These are phyloP conservation scores for Solenopsis invicta DNA, from an alignment of 1,140 invertebrate genomes.

Conservation along the genomic window DNA sequence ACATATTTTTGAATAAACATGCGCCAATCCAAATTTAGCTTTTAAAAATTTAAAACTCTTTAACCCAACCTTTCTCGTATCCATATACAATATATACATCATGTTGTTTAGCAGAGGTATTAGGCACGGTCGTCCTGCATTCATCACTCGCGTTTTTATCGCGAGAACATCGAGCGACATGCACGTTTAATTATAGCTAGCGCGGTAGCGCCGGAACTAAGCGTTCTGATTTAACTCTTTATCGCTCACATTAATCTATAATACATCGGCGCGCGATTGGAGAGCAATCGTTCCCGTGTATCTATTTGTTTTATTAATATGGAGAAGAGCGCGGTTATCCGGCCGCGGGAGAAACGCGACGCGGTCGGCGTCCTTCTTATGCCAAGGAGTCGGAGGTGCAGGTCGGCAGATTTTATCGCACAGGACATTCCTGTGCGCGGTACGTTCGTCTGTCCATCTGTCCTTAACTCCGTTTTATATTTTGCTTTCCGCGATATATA, in stretches of 20 bases:
- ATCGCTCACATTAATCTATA: slow-evolving; percentile 52
- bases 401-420: slow-evolving; percentile 77
- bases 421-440: slow-evolving; percentile 75
- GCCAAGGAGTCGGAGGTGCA: slow-evolving; percentile 71
- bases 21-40: background rate
- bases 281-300: slow-evolving; percentile 32
- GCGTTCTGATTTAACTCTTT: slow-evolving; percentile 48
- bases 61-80: background rate
- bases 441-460: slow-evolving; percentile 62
- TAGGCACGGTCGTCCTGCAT: background rate
- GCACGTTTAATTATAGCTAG: slow-evolving; percentile 42
- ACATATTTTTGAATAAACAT: background rate
- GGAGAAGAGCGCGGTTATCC: slow-evolving; percentile 26
- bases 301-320: slow-evolving; percentile 65
- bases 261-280: slow-evolving; percentile 41
- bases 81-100: slow-evolving; percentile 7
- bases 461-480: slow-evolving; percentile 72
- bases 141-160: slow-evolving; percentile 11
- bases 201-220: slow-evolving; percentile 45
- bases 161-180: slow-evolving; percentile 25
- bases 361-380: slow-evolving; percentile 59
- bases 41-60: background rate
- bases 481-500: slow-evolving; percentile 67
- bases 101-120: background rate
- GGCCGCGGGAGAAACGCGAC: background rate